A percentile compares a stretch with the other conserved stretches of the same genome.
Evolutionary conservation across 2,113 vertebrate genomes (phyloP).

Genomic region (Paracanthobrama guichenoti): DNA sequence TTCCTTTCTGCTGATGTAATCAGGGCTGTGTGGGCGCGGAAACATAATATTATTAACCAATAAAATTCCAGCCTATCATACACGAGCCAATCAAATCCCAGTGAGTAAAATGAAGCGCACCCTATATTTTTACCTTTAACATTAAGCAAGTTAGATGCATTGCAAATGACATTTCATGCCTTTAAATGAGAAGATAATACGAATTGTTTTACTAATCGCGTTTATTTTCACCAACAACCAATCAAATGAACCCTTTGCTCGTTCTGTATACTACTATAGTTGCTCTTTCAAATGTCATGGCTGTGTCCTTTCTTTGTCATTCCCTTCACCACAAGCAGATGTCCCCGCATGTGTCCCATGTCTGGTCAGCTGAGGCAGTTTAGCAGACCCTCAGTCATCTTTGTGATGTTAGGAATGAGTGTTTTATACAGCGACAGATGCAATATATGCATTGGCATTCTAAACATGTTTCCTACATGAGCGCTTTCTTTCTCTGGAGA

Average conservation of each 20-base stretch:
- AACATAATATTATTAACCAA: neutral
- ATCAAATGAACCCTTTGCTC: neutral
- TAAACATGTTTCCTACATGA: neutral
- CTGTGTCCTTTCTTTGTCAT: neutral
- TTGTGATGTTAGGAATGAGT: conserved; percentile 59
- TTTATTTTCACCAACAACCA: neutral
- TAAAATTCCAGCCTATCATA: neutral
- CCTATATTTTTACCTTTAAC: neutral
- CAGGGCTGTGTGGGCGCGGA: neutral
- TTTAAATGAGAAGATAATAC: neutral
- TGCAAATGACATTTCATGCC: neutral
- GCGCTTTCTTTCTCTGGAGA: neutral
- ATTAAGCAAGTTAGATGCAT: neutral
- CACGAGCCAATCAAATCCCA: neutral
- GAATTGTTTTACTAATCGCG: neutral
- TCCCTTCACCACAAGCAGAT: conserved; percentile 8
- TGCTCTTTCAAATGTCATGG: neutral
- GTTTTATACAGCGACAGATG: conserved; percentile 64
- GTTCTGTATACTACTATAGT: neutral
- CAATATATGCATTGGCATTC: conserved; percentile 60
- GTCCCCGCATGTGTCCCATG: neutral
- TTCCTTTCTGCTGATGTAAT: neutral
- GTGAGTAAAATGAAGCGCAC: neutral
- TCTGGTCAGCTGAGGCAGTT: neutral
- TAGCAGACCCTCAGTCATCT: conserved; percentile 14